phyloP scores from a whole-genome alignment of 2,888 invertebrate species.

The Oscheius onirici region DNA sequence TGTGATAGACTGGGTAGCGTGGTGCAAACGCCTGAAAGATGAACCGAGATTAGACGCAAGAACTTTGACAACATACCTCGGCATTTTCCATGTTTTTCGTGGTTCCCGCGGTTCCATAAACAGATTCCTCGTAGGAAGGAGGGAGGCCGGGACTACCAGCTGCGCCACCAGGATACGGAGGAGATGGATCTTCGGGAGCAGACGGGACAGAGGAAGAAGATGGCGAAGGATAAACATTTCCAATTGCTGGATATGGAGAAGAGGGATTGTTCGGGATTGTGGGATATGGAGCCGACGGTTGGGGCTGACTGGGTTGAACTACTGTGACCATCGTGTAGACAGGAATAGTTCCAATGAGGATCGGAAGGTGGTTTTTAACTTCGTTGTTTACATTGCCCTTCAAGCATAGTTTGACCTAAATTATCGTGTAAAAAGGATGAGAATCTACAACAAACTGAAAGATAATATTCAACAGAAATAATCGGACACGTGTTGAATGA shows the following conservation, averaged over 20 bases:
- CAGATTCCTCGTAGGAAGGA: conserved; percentile 28
- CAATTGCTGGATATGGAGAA: neutral
- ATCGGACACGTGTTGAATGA: conserved; percentile 45
- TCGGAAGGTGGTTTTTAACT: conserved; percentile 18
- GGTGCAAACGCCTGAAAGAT: conserved; percentile 26
- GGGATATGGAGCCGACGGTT: conserved; percentile 1
- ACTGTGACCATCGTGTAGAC: neutral
- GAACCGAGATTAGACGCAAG: neutral
- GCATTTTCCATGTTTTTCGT: conserved; percentile 24
- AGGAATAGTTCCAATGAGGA: conserved; percentile 37
- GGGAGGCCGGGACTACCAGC: conserved; percentile 9
- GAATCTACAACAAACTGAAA: conserved; percentile 7
- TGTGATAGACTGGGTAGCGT: conserved; percentile 23
- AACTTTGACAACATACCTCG: neutral
- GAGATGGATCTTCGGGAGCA: neutral
- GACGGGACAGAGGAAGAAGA: neutral
- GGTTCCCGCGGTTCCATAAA: conserved; percentile 28
- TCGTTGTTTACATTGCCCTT: conserved; percentile 25
- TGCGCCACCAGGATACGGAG: conserved; percentile 1
- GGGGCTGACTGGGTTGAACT: neutral
- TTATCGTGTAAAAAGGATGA: too few relatives aligned
- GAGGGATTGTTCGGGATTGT: neutral
- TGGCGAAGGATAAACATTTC: neutral
- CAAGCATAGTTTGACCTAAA: conserved; percentile 24
- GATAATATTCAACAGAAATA: conserved; percentile 38